Conservation (phyloP, 1,140 invertebrate species). For the Papilio polyxenes region DNA sequence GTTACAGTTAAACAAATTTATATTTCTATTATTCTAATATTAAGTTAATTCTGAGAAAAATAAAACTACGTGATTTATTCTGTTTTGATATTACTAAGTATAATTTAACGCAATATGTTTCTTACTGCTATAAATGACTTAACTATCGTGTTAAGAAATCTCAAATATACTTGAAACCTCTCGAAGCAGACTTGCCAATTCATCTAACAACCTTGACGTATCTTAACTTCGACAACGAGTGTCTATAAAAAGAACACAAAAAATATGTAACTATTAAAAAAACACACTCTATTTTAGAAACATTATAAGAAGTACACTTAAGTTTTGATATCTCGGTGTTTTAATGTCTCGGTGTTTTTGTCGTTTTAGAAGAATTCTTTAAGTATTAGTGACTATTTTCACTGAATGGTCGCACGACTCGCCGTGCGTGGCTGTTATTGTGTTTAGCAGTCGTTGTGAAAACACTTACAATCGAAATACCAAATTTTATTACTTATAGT, state of each 20-base stretch:
- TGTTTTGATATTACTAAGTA: not conserved
- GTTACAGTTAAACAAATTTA: not conserved
- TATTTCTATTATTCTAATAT: not conserved
- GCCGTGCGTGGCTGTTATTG: too few relatives aligned
- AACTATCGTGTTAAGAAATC: conserved; percentile 5
- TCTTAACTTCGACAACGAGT: not conserved
- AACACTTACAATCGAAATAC: too few relatives aligned
- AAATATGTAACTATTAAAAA: not conserved
- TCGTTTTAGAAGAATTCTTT: too few relatives aligned
- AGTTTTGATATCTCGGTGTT: not conserved
- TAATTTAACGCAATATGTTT: not conserved
- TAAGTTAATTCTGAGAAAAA: not conserved
- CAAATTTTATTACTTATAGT: not conserved
- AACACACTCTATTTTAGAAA: not conserved
- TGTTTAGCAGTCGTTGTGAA: too few relatives aligned
- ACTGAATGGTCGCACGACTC: too few relatives aligned
- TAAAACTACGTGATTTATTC: not conserved
- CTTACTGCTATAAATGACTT: not conserved
- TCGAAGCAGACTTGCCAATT: conserved; percentile 13
- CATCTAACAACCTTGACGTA: conserved; percentile 20
- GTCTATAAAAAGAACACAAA: not conserved
- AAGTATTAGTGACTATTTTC: too few relatives aligned
- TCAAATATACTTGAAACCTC: not conserved
- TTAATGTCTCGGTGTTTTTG: not conserved
- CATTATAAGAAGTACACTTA: not conserved